phyloP scores from a whole-genome alignment of 2,888 invertebrate genomes.

The Ichneumoninae sp. region DNA sequence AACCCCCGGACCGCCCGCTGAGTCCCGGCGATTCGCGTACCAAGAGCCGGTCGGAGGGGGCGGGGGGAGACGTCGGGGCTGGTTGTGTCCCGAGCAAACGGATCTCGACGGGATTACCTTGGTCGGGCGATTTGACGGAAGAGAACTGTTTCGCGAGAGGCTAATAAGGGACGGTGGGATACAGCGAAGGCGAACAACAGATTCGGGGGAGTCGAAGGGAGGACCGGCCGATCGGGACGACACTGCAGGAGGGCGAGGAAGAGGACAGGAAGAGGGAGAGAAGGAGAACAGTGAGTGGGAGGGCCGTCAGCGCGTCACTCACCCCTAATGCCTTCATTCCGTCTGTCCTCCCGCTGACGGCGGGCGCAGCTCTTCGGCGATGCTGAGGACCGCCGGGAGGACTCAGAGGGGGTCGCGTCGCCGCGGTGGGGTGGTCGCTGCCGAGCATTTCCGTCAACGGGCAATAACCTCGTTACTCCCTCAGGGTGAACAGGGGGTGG shows the following conservation, averaged over 20 bases:
- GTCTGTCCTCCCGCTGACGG: constrained; percentile 70
- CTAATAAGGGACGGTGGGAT: constrained; percentile 32
- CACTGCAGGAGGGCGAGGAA: constrained; percentile 60
- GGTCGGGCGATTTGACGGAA: constrained; percentile 75
- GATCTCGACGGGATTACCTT: constrained; percentile 75
- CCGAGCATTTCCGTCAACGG: constrained; percentile 76
- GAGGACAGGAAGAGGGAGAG: constrained; percentile 66
- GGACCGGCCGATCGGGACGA: constrained; percentile 55
- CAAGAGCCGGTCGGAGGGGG: constrained; percentile 29
- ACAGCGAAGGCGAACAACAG: constrained; percentile 46
- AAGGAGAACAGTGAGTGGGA: constrained; percentile 73
- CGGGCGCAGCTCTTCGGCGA: constrained; percentile 56
- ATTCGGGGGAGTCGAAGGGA: constrained; percentile 63
- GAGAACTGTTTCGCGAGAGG: constrained; percentile 68
- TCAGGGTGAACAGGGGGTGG: constrained; percentile 59
- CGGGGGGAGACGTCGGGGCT: constrained; percentile 28
- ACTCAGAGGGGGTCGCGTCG: constrained; percentile 21
- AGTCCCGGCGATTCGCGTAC: constrained; percentile 56
- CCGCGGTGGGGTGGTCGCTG: constrained; percentile 6
- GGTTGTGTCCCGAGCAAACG: constrained; percentile 68
- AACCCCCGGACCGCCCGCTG: constrained; percentile 48
- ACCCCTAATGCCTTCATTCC: constrained; percentile 81
- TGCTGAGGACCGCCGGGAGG: constrained; percentile 46
- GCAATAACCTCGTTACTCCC: constrained; percentile 80
- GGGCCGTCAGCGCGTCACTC: constrained; percentile 81